These are phyloP conservation scores for Planiliza haematocheilus DNA, from an alignment of 2,113 vertebrate genomes.

Conservation along the genomic window DNA sequence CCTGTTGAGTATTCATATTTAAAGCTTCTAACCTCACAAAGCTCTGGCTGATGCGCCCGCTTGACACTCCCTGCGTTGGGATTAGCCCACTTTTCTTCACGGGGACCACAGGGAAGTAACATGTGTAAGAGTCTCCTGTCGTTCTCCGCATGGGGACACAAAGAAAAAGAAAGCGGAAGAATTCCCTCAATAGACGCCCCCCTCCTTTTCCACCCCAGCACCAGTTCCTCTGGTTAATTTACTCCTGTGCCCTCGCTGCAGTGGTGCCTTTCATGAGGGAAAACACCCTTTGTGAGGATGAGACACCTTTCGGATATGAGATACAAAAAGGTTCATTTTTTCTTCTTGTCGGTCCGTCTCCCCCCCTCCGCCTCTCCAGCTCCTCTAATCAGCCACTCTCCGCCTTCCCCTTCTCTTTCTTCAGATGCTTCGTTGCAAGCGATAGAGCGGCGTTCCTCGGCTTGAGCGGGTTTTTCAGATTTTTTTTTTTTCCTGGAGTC, in stretches of 20 bases:
- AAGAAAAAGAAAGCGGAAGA: conserved; percentile 25
- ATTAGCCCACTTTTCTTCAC: conserved; percentile 62
- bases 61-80: conserved; percentile 33
- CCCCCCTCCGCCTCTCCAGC: conserved; percentile 3
- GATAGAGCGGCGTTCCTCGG: conserved; percentile 5
- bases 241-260: conserved; percentile 14
- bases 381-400: conserved; percentile 51
- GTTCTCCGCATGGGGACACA: conserved; percentile 6
- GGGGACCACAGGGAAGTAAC: conserved; percentile 62
- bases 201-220: not conserved
- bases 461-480: conserved; percentile 51
- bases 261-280: conserved; percentile 24
- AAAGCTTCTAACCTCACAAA: conserved; percentile 13
- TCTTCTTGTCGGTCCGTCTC: conserved; percentile 15
- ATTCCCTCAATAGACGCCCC: conserved; percentile 1
- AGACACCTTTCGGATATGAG: conserved; percentile 45
- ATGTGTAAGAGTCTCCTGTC: conserved; percentile 36
- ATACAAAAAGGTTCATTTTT: conserved; percentile 46
- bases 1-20: conserved; percentile 3
- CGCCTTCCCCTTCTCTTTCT: not conserved
- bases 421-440: conserved; percentile 25
- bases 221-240: conserved; percentile 38
- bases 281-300: conserved; percentile 40
- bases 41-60: conserved; percentile 25
- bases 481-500: conserved; percentile 30